Base-by-base conservation (phyloP, 2,888 invertebrate genomes). In the Drosophila pseudotakahashii region DNA sequence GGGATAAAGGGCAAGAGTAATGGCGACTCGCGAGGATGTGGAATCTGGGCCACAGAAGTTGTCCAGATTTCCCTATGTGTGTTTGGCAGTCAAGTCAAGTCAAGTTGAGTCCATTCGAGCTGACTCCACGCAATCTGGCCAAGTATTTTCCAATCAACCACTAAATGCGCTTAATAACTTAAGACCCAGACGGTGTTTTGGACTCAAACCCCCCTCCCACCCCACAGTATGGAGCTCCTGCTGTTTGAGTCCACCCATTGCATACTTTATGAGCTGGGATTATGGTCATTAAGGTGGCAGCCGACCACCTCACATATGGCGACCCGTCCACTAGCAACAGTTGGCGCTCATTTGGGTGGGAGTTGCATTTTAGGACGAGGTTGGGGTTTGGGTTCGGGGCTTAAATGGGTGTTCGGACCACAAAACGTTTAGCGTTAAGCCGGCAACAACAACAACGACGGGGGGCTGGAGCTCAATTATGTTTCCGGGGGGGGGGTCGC, bases 251-350 rank as follows among this genome's bases (percentile, higher is more conserved):
- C 19, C 11, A 42, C 19, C 42, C 45, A 63, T 70, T 79, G 83
- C 83, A 79, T 79, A 79, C 63, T 80, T 79, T 73, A 79, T 79
- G 83, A 79, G 73, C 78, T 30, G 53, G 74, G 80, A 83, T 83
- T 83, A 80, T 76, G 81, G 81, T 74, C 80, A 80, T 80, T 82
- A 82, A 77, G 78, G 69, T 59, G 54, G 23, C 14, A 7, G 41
- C 6, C 30, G 53, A 37, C 47, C 39, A 47, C 30, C 50, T 41
- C 37, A 50, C 66, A 60, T 62, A 63, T 57, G 52, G 42, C 19
- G n/a, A 44, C 16, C 39, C 39, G n/a, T 41, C 9, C 41, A 62
- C 26, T 11, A 82, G 80, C 79, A 79, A 79, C 79, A 79, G 79
- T 79, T 79, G 78, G 58, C 42, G 64, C 53, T 61, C 44, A 36